Conservation (phyloP, 2,888 invertebrate genomes). For the Catotricha subobsoleta region DNA sequence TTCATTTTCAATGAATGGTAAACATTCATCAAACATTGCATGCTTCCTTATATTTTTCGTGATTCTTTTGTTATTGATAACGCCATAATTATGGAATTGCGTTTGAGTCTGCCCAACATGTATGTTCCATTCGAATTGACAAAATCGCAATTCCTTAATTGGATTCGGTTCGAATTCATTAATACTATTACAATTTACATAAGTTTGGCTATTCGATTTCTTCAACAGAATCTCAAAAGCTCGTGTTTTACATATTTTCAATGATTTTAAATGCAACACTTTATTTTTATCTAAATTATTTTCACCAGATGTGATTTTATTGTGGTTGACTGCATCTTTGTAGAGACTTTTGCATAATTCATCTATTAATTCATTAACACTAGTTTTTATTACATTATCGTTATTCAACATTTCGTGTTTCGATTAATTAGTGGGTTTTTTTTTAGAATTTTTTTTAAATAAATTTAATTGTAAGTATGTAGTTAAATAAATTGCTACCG, state of each 20-base stretch:
- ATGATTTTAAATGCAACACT: background rate
- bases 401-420: no score
- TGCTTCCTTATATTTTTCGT: background rate
- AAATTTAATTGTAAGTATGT: background rate
- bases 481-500: background rate
- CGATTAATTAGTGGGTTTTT: background rate
- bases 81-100: background rate
- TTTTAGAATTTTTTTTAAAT: background rate
- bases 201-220: conserved; percentile 1
- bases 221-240: background rate
- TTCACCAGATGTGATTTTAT: background rate
- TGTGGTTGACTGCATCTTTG: background rate
- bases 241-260: background rate
- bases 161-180: background rate
- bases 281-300: background rate
- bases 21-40: background rate
- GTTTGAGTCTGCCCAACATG: background rate
- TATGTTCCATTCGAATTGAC: conserved; percentile 2
- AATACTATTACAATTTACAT: background rate
- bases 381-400: background rate
- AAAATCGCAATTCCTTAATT: background rate
- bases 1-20: background rate
- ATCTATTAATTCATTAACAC: background rate
- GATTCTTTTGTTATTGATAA: background rate
- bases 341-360: conserved; percentile 4